Conservation (phyloP, 1,140 invertebrate genomes). For the Venustaconcha ellipsiformis region DNA sequence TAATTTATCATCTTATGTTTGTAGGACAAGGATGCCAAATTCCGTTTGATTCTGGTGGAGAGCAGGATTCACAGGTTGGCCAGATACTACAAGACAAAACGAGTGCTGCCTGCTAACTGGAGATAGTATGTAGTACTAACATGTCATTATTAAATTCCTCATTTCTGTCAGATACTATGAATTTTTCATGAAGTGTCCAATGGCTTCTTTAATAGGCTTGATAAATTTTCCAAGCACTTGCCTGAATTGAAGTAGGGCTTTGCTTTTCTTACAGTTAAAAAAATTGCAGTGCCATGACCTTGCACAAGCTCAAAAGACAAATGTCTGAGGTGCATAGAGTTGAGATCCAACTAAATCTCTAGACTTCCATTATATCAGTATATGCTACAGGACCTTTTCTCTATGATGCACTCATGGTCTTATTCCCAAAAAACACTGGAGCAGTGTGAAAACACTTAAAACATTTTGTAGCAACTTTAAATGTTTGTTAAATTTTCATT, state of each 20-base stretch:
- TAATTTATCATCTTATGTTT: not conserved
- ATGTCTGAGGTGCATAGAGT: too few relatives aligned
- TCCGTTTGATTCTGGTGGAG: conserved; percentile 98
- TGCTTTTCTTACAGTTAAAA: not conserved
- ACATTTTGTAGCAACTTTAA: too few relatives aligned
- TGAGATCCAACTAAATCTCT: too few relatives aligned
- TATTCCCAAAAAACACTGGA: too few relatives aligned
- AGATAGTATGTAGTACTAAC: conserved; percentile 79
- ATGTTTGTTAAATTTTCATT: too few relatives aligned
- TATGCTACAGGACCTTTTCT: too few relatives aligned
- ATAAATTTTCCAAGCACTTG: not conserved
- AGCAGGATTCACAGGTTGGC: conserved; percentile 98
- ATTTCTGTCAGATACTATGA: not conserved
- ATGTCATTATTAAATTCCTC: not conserved
- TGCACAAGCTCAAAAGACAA: too few relatives aligned
- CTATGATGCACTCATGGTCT: too few relatives aligned
- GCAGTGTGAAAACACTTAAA: too few relatives aligned
- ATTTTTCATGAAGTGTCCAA: not conserved
- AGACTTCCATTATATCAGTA: too few relatives aligned
- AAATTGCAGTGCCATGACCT: not conserved
- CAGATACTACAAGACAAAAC: conserved; percentile 98
- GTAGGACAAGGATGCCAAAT: conserved; percentile 98
- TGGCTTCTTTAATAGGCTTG: not conserved
- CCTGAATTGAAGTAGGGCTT: not conserved
- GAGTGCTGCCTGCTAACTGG: conserved; percentile 96